phyloP scores from a whole-genome alignment of 2,888 invertebrate species.

The Caenorhabditis virilis region DNA sequence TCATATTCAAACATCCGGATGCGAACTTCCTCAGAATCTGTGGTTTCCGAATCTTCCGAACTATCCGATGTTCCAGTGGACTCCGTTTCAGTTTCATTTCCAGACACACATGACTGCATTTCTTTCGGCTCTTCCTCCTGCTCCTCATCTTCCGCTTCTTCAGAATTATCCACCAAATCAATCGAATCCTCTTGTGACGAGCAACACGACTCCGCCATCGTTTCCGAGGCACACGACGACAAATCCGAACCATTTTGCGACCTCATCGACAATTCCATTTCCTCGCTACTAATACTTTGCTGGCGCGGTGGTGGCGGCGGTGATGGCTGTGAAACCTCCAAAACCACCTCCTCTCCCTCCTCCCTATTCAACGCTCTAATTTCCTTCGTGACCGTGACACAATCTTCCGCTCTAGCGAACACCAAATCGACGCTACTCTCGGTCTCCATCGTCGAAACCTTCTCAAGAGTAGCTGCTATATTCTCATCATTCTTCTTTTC shows the following conservation, averaged over 20 bases:
- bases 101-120: conserved; percentile 26
- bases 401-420: conserved; percentile 38
- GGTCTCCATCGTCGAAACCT: too few species aligned
- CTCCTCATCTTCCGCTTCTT: conserved; percentile 7
- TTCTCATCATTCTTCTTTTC: conserved; percentile 22
- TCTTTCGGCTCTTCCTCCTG: conserved; percentile 11
- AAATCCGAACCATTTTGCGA: conserved; percentile 31
- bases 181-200: conserved; percentile 37
- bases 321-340: not conserved
- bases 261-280: conserved; percentile 13
- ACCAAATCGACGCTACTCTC: conserved; percentile 38
- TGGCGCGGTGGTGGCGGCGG: not conserved
- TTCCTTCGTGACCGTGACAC: conserved; percentile 10
- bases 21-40: too few species aligned
- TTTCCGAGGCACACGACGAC: conserved; percentile 20
- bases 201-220: conserved; percentile 15
- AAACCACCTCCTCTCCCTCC: not conserved
- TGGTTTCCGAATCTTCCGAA: conserved; percentile 29
- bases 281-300: not conserved
- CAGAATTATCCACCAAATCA: conserved; percentile 14
- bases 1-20: conserved; percentile 35
- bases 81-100: conserved; percentile 5
- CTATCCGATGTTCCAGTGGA: not conserved
- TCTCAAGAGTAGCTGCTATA: too few species aligned
- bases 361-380: not conserved